A percentile compares a stretch with the other conserved stretches of the same genome.
These are phyloP conservation scores for Tetranychus urticae DNA, from an alignment of 1,140 invertebrate species.

Conservation along the genomic window DNA sequence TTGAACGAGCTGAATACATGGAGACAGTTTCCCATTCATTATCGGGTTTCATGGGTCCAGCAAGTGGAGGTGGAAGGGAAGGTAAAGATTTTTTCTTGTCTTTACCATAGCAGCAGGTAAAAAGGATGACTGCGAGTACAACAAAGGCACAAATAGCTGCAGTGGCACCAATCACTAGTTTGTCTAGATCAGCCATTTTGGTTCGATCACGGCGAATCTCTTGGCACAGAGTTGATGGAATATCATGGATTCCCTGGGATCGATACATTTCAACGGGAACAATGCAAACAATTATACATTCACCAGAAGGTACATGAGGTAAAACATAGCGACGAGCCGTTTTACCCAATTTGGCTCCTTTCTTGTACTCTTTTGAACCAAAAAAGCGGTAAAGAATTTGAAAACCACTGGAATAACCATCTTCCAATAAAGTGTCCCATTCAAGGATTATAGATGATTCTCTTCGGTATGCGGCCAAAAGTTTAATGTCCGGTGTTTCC, in stretches of 20 bases:
- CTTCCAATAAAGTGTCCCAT: conserved; percentile 22
- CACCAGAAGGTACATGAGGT: conserved; percentile 65
- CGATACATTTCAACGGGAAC: conserved; percentile 42
- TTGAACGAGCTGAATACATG: conserved; percentile 63
- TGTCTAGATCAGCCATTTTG: conserved; percentile 53
- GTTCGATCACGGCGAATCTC: conserved; percentile 49
- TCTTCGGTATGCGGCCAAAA: background rate
- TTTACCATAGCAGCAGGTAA: conserved; percentile 52
- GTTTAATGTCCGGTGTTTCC: background rate
- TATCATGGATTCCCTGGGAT: conserved; percentile 34
- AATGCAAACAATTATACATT: conserved; percentile 75
- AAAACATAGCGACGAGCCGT: conserved; percentile 71
- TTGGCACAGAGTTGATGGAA: conserved; percentile 59
- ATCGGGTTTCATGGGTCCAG: conserved; percentile 11
- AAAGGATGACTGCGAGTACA: conserved; percentile 53
- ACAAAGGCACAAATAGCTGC: conserved; percentile 77
- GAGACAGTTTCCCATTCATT: conserved; percentile 77
- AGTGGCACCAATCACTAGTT: conserved; percentile 72
- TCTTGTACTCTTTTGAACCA: conserved; percentile 65
- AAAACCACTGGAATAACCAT: conserved; percentile 38
- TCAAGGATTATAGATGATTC: background rate
- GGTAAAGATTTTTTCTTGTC: conserved; percentile 17
- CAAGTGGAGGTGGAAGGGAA: conserved; percentile 12
- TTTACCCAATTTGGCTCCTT: conserved; percentile 57
- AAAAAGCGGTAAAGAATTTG: conserved; percentile 67